Evolutionary conservation across 2,797 vertebrate genomes (phyloP).

Genomic region (Cossypha dichroa): DNA sequence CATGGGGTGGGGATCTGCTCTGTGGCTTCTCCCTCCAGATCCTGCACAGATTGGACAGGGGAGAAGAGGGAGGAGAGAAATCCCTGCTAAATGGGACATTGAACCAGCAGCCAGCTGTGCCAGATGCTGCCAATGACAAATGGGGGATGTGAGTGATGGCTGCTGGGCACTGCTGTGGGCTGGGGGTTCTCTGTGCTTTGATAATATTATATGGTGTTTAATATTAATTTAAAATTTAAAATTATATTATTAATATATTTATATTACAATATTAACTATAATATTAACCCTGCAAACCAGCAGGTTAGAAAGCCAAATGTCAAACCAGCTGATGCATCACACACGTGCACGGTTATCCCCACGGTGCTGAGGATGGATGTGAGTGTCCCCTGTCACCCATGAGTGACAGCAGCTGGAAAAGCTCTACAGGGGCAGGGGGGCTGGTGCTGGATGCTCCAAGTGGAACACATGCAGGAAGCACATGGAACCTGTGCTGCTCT

Average conservation of each 20-base stretch:
- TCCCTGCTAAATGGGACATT: not conserved
- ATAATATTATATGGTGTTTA: not conserved
- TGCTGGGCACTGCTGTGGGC: not conserved
- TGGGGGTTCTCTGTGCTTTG: rapidly evolving
- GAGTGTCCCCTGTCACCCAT: not conserved
- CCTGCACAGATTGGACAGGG: not conserved
- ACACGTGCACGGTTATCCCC: rapidly evolving
- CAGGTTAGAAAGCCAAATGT: not conserved
- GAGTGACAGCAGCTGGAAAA: not conserved
- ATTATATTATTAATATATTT: too few species aligned
- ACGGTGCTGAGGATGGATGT: rapidly evolving
- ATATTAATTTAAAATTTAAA: not conserved
- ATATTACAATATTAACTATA: not conserved
- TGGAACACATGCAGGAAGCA: rapidly evolving
- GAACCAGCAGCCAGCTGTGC: not conserved
- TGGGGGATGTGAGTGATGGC: rapidly evolving
- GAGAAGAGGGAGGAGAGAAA: not conserved
- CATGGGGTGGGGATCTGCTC: not conserved
- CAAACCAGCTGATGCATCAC: rapidly evolving
- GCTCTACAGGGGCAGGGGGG: not conserved
- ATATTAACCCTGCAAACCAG: not conserved
- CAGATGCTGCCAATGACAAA: not conserved
- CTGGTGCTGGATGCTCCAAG: rapidly evolving
- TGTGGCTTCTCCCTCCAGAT: not conserved
- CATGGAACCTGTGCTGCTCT: not conserved